Base-by-base conservation (phyloP, 1,140 invertebrate genomes). In the Aradophagus sp. region DNA sequence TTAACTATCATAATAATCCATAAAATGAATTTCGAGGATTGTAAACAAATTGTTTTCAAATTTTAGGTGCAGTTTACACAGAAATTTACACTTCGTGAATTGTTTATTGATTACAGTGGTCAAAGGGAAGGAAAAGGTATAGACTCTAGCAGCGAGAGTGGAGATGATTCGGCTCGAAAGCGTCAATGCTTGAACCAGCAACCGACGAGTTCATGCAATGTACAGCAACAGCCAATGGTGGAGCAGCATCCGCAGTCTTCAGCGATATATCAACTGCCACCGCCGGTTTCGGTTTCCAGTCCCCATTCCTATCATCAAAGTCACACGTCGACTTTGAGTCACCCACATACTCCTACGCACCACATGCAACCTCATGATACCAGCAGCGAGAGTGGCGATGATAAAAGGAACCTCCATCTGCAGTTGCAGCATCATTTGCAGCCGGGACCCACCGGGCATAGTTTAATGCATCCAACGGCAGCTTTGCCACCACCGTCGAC, bases 261-360 rank as follows among this genome's bases (percentile, higher is more conserved):
- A 29, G 75, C 80, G 61, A 88, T 88, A 81, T 88, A 88, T 52
- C 87, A 87, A 47, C 77, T 88, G 19, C 87, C 86, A n/a, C 53
- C 78, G 6, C 86, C 83, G 0, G 79, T 83, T 17, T 82, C 85
- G 0, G 80, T 84, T 11, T 86, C 84, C 19, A 84, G 82, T 61
- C 82, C 82, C 8, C 81, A 81, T 70, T 80, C 84, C 20, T 85
- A 85, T 63, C 83, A 85, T 35, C 82, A 83, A 44, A 72, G 74
- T 41, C 83, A 84, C 52, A 59, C 77, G 36, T 45, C 82, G 52
- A 77, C 61, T 44, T 47, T 80, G 68, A 81, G 77, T 45, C 82
- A 83, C 58, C 75, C 80, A 27, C 83, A 83, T 38, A 80, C 80
- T 12, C 73, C 76, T n/a, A 77, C 76, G 26, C 82, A 84, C 52